phyloP scores from a whole-genome alignment of 2,888 invertebrate genomes.

The Acrobasis consociella region DNA sequence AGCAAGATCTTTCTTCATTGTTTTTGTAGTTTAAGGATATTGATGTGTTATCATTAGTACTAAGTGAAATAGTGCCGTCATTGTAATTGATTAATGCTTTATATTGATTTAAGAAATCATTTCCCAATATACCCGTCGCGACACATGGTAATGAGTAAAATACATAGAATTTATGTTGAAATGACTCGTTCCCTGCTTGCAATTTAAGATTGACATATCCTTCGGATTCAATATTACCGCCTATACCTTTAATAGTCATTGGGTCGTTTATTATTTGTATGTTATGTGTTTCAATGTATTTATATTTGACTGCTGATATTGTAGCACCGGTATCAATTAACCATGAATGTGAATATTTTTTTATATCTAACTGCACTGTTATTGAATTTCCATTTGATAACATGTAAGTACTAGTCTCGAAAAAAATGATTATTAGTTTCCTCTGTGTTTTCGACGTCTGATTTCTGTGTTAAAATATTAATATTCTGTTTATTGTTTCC shows the following conservation, averaged over 20 bases:
- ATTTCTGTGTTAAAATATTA: constrained; percentile 5
- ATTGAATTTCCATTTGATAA: constrained; percentile 1
- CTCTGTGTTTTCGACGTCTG: not conserved
- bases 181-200: constrained; percentile 1
- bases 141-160: not conserved
- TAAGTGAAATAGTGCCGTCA: not conserved
- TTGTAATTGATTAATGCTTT: not conserved
- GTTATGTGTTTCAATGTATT: constrained; percentile 1
- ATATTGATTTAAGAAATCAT: not conserved
- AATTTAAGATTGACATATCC: constrained; percentile 1
- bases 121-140: constrained; percentile 1
- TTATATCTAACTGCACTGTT: not conserved
- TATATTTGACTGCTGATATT: constrained; percentile 1
- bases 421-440: constrained; percentile 1
- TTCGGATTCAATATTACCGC: constrained; percentile 1
- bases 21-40: constrained; percentile 1
- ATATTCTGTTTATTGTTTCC: not conserved
- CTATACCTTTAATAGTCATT: constrained; percentile 1
- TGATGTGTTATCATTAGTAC: not conserved
- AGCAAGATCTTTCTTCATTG: not conserved
- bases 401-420: constrained; percentile 2
- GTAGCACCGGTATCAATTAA: constrained; percentile 1
- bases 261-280: not conserved
- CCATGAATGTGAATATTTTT: not conserved
- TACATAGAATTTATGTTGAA: constrained; percentile 1